Evolutionary conservation across 2,113 vertebrate genomes (phyloP).

Genomic region (Neotoma lepida): DNA sequence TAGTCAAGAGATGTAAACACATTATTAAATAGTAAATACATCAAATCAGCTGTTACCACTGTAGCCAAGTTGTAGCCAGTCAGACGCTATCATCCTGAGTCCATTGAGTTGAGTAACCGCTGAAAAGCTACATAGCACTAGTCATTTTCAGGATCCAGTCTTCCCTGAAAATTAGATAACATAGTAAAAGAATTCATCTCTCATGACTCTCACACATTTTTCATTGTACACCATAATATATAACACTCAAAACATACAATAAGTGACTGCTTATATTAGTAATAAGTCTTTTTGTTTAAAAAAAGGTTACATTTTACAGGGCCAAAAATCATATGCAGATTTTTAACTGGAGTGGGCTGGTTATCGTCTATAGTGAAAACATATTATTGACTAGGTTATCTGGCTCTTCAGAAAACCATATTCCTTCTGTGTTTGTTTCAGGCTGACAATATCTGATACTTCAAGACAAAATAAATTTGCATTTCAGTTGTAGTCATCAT

Average conservation of each 20-base stretch:
- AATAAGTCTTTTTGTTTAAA: neutral
- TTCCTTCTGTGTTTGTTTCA: conserved; percentile 27
- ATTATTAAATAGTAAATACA: neutral
- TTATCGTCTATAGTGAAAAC: conserved; percentile 18
- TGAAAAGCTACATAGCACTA: neutral
- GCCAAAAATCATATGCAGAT: neutral
- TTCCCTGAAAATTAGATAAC: neutral
- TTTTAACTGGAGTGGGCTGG: neutral
- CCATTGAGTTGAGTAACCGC: neutral
- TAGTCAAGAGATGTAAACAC: neutral
- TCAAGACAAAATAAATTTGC: conserved; percentile 67
- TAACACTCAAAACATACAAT: neutral
- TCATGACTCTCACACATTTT: neutral
- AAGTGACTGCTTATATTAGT: neutral
- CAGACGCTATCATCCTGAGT: neutral
- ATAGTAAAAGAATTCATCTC: neutral
- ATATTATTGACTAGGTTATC: conserved; percentile 33
- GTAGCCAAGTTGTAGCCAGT: neutral
- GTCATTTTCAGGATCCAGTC: neutral
- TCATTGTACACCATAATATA: neutral
- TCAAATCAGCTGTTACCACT: neutral
- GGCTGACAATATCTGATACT: conserved; percentile 48
- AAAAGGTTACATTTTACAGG: neutral
- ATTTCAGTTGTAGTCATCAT: conserved; percentile 59
- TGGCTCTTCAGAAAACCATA: conserved; percentile 8